Conservation (phyloP, 2,113 vertebrate species). For the Hippocampus barbouri region DNA sequence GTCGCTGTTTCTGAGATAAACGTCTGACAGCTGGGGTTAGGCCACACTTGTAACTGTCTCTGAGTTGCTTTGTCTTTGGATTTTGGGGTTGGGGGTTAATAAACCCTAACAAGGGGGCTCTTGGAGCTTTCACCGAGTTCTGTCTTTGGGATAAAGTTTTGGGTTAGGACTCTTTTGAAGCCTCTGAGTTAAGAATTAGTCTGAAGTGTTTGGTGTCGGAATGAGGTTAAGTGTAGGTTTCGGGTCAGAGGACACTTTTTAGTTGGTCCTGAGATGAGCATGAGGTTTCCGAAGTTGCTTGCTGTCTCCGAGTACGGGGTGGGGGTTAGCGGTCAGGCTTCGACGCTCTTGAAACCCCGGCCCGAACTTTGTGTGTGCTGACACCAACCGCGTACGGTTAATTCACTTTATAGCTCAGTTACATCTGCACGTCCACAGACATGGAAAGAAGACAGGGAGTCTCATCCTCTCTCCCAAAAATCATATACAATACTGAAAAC, state of each 20-base stretch:
- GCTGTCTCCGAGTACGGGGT: neutral
- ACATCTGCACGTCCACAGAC: neutral
- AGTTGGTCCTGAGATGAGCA: too few relatives aligned
- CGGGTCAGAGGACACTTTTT: too few relatives aligned
- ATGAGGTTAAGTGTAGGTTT: too few relatives aligned
- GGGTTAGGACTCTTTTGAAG: neutral
- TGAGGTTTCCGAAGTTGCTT: neutral
- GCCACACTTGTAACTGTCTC: neutral
- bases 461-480: neutral
- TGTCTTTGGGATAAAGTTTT: neutral
- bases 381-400: too few relatives aligned
- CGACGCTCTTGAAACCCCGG: neutral
- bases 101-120: too few relatives aligned
- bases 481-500: constrained; percentile 34
- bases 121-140: neutral
- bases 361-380: neutral
- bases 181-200: neutral
- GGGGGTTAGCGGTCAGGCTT: neutral
- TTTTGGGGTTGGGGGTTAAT: too few relatives aligned
- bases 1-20: too few relatives aligned
- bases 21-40: neutral
- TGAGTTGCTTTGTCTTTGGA: neutral
- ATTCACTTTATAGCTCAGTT: neutral
- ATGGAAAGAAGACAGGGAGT: neutral
- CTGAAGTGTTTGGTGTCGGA: too few relatives aligned